phyloP scores from a whole-genome alignment of 2,113 vertebrate genomes.

The Mirza zaza region DNA sequence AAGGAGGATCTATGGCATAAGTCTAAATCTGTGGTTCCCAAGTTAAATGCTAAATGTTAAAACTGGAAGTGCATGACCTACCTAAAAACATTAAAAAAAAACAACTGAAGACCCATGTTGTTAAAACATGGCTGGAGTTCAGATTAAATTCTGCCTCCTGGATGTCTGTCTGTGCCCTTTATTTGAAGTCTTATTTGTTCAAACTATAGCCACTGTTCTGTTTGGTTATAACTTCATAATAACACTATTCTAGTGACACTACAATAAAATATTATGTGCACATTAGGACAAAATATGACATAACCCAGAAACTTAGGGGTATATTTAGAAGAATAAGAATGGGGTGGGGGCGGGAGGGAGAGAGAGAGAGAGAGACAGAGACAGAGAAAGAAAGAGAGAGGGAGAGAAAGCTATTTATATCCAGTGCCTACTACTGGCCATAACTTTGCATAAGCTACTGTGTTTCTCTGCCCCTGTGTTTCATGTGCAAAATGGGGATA shows the following conservation, averaged over 20 bases:
- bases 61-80: background rate
- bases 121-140: background rate
- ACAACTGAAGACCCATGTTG: background rate
- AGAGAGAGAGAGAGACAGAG: too few relatives aligned
- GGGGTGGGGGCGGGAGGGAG: background rate
- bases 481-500: background rate
- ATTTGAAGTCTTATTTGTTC: background rate
- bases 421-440: background rate
- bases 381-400: background rate
- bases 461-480: background rate
- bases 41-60: background rate
- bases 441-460: background rate
- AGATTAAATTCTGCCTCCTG: background rate
- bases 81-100: background rate
- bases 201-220: background rate
- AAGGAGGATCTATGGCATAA: background rate
- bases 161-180: background rate
- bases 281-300: background rate
- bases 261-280: background rate
- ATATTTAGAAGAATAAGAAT: background rate
- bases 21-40: background rate
- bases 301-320: background rate
- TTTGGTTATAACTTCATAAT: background rate
- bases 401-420: background rate
- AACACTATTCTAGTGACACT: background rate